These are phyloP conservation scores for Actinemys pallida DNA, from an alignment of 2,113 vertebrate species.

Conservation along the genomic window DNA sequence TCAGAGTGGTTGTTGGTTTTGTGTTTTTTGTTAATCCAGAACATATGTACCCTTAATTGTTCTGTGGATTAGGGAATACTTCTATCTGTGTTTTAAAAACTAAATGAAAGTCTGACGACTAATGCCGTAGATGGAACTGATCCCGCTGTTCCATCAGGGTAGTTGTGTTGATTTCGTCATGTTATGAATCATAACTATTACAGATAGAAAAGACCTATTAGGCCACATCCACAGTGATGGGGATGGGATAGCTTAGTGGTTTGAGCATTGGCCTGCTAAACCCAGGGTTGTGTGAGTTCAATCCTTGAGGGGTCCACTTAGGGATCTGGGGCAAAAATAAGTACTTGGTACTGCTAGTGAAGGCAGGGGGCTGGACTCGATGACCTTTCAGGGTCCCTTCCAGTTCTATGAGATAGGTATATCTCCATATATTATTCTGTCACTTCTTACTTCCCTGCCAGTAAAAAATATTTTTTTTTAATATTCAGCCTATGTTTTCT, in stretches of 20 bases:
- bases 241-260: too few species aligned
- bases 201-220: too few species aligned
- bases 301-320: too few species aligned
- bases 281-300: too few species aligned
- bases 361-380: too few species aligned
- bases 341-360: too few species aligned
- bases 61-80: not conserved
- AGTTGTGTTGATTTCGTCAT: not conserved
- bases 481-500: not conserved
- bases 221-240: not conserved
- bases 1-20: not conserved
- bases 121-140: not conserved
- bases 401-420: too few species aligned
- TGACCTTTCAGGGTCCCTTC: too few species aligned
- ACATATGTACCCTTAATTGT: not conserved
- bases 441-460: not conserved
- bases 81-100: not conserved
- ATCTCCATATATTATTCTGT: not conserved
- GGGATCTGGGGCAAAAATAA: too few species aligned
- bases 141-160: not conserved
- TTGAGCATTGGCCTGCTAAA: too few species aligned
- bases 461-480: not conserved
- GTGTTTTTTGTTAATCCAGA: not conserved
- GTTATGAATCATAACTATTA: fast-evolving
- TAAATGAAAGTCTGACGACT: not conserved